These are phyloP conservation scores for Melanophora roralis DNA, from an alignment of 2,888 invertebrate genomes.

Conservation along the genomic window DNA sequence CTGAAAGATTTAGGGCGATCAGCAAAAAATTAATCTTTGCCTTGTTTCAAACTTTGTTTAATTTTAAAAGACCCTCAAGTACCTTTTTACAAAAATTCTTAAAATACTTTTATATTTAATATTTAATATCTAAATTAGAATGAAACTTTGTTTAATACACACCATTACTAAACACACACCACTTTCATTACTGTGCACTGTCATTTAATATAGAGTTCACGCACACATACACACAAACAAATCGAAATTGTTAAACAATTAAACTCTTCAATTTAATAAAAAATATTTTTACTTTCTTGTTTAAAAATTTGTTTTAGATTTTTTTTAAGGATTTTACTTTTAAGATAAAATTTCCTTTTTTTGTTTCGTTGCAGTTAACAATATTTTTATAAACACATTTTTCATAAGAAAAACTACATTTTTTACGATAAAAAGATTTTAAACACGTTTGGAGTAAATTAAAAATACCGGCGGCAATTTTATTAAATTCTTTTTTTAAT, in stretches of 20 bases:
- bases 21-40: too few relatives aligned
- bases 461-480: conserved; percentile 44
- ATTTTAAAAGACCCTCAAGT: not conserved
- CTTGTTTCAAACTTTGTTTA: too few relatives aligned
- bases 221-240: conserved; percentile 50
- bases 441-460: conserved; percentile 27
- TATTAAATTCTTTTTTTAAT: not conserved
- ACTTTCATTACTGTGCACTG: conserved; percentile 76
- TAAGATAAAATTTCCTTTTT: not conserved
- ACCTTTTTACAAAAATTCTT: not conserved
- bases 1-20: too few relatives aligned
- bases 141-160: conserved; percentile 65
- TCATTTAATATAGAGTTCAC: conserved; percentile 71
- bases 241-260: conserved; percentile 51
- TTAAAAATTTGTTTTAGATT: not conserved
- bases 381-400: conserved; percentile 3
- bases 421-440: not conserved
- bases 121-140: not conserved
- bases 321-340: conserved; percentile 24
- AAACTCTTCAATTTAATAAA: conserved; percentile 25
- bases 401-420: not conserved
- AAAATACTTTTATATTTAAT: not conserved
- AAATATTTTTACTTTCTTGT: not conserved
- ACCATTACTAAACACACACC: conserved; percentile 77
- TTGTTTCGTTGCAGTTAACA: not conserved